phyloP scores from a whole-genome alignment of 1,140 invertebrate species.

The Leptoteleia sp. region DNA sequence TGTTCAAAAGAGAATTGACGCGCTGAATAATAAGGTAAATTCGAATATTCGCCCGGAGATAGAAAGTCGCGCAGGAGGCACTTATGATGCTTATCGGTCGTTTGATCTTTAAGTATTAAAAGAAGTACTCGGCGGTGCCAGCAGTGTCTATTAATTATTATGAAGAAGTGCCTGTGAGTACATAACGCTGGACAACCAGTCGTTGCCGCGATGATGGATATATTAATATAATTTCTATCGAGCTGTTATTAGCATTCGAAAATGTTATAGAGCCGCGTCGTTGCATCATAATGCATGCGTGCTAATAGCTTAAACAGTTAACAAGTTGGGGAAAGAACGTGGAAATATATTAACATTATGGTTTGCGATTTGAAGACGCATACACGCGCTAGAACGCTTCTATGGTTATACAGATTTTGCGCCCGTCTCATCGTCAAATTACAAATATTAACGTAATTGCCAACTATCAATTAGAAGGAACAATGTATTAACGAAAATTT shows the following conservation, averaged over 20 bases:
- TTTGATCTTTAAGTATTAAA: slow-evolving; percentile 74
- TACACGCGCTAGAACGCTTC: slow-evolving; percentile 32
- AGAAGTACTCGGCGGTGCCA: slow-evolving; percentile 62
- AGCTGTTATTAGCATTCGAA: slow-evolving; percentile 71
- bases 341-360: slow-evolving; percentile 41
- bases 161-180: slow-evolving; percentile 68
- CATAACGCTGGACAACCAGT: slow-evolving; percentile 63
- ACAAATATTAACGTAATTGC: slow-evolving; percentile 16
- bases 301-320: slow-evolving; percentile 57
- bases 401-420: slow-evolving; percentile 12
- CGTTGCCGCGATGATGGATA: slow-evolving; percentile 58
- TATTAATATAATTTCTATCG: slow-evolving; percentile 71
- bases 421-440: slow-evolving; percentile 16
- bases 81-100: slow-evolving; percentile 54
- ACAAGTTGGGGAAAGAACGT: slow-evolving; percentile 47
- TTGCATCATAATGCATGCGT: slow-evolving; percentile 66
- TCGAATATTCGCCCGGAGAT: slow-evolving; percentile 47
- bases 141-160: slow-evolving; percentile 75
- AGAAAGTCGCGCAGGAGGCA: slow-evolving; percentile 66
- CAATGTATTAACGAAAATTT: slow-evolving; percentile 31
- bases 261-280: slow-evolving; percentile 65
- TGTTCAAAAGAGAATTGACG: slow-evolving; percentile 3
- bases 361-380: slow-evolving; percentile 36
- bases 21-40: slow-evolving; percentile 13
- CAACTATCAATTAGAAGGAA: slow-evolving; percentile 48